These are phyloP conservation scores for Ephydatia muelleri DNA, from an alignment of 37 sponge, comb jelly and placozoan species.

Conservation along the genomic window DNA sequence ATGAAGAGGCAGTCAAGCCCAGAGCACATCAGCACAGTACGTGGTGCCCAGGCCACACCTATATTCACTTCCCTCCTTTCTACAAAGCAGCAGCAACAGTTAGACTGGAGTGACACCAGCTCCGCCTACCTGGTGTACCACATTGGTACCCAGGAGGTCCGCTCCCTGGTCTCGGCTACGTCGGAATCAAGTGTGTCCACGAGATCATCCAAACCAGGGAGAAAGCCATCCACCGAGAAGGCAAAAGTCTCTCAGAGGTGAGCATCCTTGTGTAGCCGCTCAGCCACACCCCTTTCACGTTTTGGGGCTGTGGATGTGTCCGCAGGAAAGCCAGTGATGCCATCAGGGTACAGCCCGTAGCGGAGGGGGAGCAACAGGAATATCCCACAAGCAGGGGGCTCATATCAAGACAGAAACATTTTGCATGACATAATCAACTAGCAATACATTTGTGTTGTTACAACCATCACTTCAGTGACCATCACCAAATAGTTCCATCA, in stretches of 20 bases:
- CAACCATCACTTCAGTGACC: no score
- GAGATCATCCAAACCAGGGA: slow-evolving; percentile 10
- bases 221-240: neutral
- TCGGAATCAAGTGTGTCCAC: neutral
- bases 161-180: neutral
- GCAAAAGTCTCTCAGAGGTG: slow-evolving; percentile 2
- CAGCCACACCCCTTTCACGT: neutral
- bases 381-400: slow-evolving; percentile 59
- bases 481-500: no score
- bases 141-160: slow-evolving; percentile 17
- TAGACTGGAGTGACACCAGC: slow-evolving; percentile 30
- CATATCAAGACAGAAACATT: slow-evolving; percentile 60
- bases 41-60: neutral
- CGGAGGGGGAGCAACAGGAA: neutral
- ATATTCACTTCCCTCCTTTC: neutral
- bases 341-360: neutral
- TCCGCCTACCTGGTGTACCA: slow-evolving; percentile 47
- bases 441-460: neutral
- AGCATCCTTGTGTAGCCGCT: neutral
- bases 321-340: slow-evolving; percentile 4
- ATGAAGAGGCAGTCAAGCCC: slow-evolving; percentile 65
- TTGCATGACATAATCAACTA: slow-evolving; percentile 39
- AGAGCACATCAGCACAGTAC: slow-evolving; percentile 2
- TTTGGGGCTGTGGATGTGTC: neutral
- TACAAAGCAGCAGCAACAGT: neutral